Conservation (phyloP, 2,888 invertebrate genomes). For the Cryptophagus acutangulus region DNA sequence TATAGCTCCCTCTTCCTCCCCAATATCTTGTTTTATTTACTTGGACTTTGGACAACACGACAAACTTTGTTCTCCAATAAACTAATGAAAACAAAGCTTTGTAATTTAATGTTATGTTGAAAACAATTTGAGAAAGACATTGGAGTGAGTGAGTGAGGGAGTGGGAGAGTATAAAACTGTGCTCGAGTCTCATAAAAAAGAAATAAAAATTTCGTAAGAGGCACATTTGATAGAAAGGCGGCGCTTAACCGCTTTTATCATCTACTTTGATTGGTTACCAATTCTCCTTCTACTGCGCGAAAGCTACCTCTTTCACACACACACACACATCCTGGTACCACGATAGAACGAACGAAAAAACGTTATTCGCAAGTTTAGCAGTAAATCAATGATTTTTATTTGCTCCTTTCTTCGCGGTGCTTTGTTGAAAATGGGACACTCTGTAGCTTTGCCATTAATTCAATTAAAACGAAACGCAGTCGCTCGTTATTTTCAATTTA, state of each 20-base stretch:
- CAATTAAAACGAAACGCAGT: conserved; percentile 22
- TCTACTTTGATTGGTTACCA: conserved; percentile 37
- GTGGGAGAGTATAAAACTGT: conserved; percentile 31
- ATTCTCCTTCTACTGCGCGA: conserved; percentile 16
- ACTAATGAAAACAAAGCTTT: no score
- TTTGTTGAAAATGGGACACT: background rate
- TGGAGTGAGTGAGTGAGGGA: conserved; percentile 26
- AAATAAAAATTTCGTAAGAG: conserved; percentile 42
- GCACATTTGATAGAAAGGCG: conserved; percentile 38
- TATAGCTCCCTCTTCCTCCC: no score
- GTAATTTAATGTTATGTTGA: no score
- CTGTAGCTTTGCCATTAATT: conserved; percentile 20
- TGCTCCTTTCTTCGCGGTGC: background rate
- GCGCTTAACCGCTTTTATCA: conserved; percentile 28
- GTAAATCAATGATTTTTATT: conserved; percentile 39
- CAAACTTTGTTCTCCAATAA: no score
- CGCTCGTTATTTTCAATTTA: no score
- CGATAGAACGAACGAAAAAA: no score
- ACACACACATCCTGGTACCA: no score
- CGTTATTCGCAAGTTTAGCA: conserved; percentile 31
- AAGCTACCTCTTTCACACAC: background rate
- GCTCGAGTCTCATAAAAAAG: conserved; percentile 40
- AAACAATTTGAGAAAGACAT: no score
- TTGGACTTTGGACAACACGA: no score
- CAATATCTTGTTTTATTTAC: no score